These are phyloP conservation scores for Catharus bicknelli DNA, from an alignment of 2,113 vertebrate genomes.

Conservation along the genomic window DNA sequence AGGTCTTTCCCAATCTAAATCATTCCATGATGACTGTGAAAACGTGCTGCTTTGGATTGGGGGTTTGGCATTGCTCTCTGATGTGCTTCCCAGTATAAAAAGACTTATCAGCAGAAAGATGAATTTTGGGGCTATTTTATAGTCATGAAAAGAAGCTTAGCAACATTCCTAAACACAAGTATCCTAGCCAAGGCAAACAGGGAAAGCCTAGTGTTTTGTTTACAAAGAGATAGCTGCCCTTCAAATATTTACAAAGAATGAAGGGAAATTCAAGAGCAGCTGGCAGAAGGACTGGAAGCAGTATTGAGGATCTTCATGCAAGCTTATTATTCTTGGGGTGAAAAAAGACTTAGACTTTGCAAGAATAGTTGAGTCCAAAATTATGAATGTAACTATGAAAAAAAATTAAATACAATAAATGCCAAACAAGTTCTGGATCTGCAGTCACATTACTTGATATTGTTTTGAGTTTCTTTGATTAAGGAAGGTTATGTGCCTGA, in stretches of 20 bases:
- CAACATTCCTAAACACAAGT: slow-evolving; percentile 1
- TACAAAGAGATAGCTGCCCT: slow-evolving; percentile 26
- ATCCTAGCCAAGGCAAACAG: slow-evolving; percentile 24
- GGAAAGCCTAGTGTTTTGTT: slow-evolving; percentile 37
- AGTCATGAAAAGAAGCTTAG: slow-evolving; percentile 5
- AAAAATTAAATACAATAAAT: background rate
- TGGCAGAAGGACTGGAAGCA: slow-evolving; percentile 20
- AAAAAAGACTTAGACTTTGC: background rate
- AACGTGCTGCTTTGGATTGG: background rate
- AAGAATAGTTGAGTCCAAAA: background rate
- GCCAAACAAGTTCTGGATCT: background rate
- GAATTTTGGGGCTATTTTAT: background rate
- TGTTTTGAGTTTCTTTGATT: background rate
- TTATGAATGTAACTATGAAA: background rate
- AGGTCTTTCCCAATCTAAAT: background rate
- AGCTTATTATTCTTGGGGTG: background rate
- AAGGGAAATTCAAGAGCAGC: slow-evolving; percentile 27
- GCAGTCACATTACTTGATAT: background rate
- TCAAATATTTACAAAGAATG: slow-evolving; percentile 45
- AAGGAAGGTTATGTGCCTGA: background rate
- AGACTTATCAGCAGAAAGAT: background rate
- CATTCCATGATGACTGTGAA: background rate
- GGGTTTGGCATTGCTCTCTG: background rate
- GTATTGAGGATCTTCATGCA: background rate
- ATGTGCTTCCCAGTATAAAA: background rate